Evolutionary conservation across 2,797 vertebrate species (phyloP).

Genomic region (Pristis pectinata): DNA sequence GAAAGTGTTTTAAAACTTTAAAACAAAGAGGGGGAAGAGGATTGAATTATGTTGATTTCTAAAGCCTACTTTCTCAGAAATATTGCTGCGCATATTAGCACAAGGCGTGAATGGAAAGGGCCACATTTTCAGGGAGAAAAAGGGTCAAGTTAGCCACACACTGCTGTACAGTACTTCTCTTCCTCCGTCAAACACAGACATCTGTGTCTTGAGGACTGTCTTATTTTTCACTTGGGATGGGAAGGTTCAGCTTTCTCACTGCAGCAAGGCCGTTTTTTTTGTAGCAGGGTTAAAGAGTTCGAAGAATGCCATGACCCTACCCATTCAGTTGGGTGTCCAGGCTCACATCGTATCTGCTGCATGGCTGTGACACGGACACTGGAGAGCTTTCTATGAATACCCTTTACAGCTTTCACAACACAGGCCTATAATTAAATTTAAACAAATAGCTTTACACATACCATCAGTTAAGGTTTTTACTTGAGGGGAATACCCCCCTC

Average conservation of each 20-base stretch:
- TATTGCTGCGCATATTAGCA: not conserved
- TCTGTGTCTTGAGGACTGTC: not conserved
- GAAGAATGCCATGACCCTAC: not conserved
- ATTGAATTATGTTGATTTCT: not conserved
- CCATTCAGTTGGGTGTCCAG: not conserved
- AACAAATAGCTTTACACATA: not conserved
- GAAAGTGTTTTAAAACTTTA: not conserved
- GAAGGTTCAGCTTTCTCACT: not conserved
- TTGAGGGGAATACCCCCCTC: not conserved
- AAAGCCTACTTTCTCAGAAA: not conserved
- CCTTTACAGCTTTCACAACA: not conserved
- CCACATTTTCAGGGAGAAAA: not conserved
- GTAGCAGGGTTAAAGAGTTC: not conserved
- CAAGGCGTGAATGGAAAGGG: not conserved
- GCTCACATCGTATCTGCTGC: not conserved
- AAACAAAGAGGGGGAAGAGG: not conserved
- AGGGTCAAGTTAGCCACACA: not conserved
- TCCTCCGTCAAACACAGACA: not conserved
- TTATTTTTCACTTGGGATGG: not conserved
- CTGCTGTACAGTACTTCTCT: not conserved
- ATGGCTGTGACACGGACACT: not conserved
- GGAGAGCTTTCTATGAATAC: not conserved
- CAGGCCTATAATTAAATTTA: not conserved
- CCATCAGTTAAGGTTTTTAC: not conserved
- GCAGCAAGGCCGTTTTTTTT: not conserved